Evolutionary conservation across 2,888 invertebrate genomes (phyloP), one percentile per base, ranked within the genome.

Genomic region (Lithosia quadra): DNA sequence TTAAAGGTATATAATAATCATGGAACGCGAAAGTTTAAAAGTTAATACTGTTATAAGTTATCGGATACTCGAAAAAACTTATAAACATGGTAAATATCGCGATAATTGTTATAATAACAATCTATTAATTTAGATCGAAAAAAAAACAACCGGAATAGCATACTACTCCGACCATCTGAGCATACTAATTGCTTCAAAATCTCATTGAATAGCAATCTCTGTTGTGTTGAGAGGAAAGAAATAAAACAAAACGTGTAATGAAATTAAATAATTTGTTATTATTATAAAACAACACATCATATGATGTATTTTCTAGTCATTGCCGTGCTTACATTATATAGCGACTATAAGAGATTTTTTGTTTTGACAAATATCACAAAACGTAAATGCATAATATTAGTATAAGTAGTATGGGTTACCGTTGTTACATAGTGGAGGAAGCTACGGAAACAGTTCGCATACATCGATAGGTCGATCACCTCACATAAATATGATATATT

Each of bases 271-370:
- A 89, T 91, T 92, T 91, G 90, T 94, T 93, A 91, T 93, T 93
- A 91, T 92, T 92, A 90, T 88, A 92, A 93, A 94, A 93, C 92
- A 93, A 92, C 92, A 93, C 92, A 90, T 90, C 87, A 85, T 89
- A 86, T 86, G 85, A 91, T 93, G 92, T 94, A 94, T 94, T 94
- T 94, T 92, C 94, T 89, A 94, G 94, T 93, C 94, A 94, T 92
- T 88, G 85, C 86, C 83, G 87, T 87, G 86, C 80, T 85, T 79
- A 74, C 71, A 73, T 73, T 74, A 68, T 78, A 77, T 68, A 73
- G 77, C 74, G 64, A 79, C 75, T 79, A 74, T 65, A 77, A 80
- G 68, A 76, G 63, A 66, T 69, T 72, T 65, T 77, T 76, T 73
- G 75, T 76, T 83, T 78, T 72, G 75, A 77, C 68, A 78, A 63